Evolutionary conservation across 2,888 invertebrate species (phyloP).

Genomic region (Volucella inflata): DNA sequence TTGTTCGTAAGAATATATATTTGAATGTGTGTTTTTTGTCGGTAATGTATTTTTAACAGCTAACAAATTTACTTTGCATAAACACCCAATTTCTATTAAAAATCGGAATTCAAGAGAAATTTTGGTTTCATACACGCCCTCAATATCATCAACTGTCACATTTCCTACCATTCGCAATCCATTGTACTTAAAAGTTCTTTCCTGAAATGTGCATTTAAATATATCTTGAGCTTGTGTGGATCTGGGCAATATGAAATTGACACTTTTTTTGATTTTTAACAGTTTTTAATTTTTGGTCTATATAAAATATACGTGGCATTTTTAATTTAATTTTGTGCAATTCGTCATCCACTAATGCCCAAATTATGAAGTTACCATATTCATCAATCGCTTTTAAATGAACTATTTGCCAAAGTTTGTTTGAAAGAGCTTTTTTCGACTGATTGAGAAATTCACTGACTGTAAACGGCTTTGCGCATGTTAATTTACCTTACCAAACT

Average conservation of each 20-base stretch:
- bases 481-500: not conserved
- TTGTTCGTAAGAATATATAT: too few species aligned
- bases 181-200: too few species aligned
- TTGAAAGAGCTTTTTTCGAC: conserved; percentile 91
- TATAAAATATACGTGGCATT: conserved; percentile 96
- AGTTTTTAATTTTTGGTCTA: conserved; percentile 90
- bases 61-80: too few species aligned
- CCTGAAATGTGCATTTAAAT: too few species aligned
- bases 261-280: conserved; percentile 90
- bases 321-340: conserved; percentile 90
- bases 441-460: conserved; percentile 92
- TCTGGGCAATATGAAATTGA: conserved; percentile 92
- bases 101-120: too few species aligned
- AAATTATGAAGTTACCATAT: conserved; percentile 93
- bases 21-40: too few species aligned
- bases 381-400: conserved; percentile 90
- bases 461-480: conserved; percentile 82
- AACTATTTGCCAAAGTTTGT: conserved; percentile 96
- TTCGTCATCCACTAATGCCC: conserved; percentile 94
- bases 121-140: too few species aligned
- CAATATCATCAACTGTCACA: too few species aligned
- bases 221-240: too few species aligned
- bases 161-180: too few species aligned
- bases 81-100: too few species aligned
- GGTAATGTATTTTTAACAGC: too few species aligned